Conservation (phyloP, 2,113 vertebrate species). For the Oxygymnocypris stewartii region DNA sequence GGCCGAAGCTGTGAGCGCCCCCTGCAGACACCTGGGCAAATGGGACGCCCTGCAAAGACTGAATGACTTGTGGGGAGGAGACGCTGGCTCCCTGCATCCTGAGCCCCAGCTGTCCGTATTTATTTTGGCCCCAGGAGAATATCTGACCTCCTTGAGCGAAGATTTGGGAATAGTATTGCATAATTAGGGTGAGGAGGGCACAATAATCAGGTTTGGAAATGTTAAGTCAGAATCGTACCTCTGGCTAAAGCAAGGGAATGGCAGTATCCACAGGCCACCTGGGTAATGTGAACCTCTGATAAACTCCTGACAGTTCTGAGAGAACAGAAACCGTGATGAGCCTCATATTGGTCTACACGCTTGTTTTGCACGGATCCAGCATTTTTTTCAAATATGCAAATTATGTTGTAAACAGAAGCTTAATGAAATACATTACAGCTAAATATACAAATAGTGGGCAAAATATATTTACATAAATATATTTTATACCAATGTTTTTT, state of each 20-base stretch:
- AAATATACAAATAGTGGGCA: too few relatives aligned
- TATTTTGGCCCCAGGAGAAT: conserved; percentile 97
- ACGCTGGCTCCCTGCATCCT: conserved; percentile 82
- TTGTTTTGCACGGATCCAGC: not conserved
- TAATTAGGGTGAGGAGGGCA: not conserved
- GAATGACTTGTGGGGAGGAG: conserved; percentile 82
- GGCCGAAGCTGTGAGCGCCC: conserved; percentile 94
- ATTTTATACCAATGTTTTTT: too few relatives aligned
- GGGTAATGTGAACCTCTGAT: conserved; percentile 90
- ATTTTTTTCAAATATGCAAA: not conserved
- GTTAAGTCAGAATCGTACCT: conserved; percentile 68
- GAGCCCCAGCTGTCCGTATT: conserved; percentile 92
- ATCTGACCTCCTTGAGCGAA: conserved; percentile 82
- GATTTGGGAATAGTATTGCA: not conserved
- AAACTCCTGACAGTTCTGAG: conserved; percentile 93
- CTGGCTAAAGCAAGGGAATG: conserved; percentile 93
- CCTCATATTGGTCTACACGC: not conserved
- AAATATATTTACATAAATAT: too few relatives aligned
- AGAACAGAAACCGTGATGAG: not conserved
- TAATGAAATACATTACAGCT: too few relatives aligned
- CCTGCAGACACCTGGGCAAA: conserved; percentile 91
- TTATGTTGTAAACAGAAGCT: too few relatives aligned
- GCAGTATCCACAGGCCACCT: conserved; percentile 92
- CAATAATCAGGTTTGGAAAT: not conserved
- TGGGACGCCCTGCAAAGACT: conserved; percentile 91